Conservation (phyloP, 2,797 vertebrate genomes). For the Pempheris klunzingeri region DNA sequence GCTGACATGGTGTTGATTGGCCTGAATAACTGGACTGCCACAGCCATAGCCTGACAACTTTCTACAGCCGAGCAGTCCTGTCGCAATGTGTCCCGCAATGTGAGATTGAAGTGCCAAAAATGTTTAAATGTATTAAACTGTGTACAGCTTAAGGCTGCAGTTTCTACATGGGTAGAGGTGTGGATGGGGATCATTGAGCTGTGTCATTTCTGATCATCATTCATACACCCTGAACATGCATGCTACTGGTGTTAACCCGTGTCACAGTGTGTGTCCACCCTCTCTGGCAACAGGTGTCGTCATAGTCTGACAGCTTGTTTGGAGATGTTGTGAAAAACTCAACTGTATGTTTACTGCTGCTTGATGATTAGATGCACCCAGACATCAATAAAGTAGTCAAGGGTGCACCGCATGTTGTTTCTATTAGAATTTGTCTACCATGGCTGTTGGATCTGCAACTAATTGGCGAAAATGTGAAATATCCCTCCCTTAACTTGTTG, state of each 20-base stretch:
- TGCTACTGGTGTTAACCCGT: neutral
- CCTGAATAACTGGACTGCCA: slow-evolving; percentile 10
- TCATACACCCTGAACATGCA: slow-evolving; percentile 17
- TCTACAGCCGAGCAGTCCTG: slow-evolving; percentile 26
- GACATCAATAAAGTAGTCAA: neutral
- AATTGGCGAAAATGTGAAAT: neutral
- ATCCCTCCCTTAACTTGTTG: neutral
- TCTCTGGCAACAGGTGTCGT: slow-evolving; percentile 16
- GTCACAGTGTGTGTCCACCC: neutral
- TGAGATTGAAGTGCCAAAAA: slow-evolving; percentile 17
- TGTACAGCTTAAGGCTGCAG: slow-evolving; percentile 24
- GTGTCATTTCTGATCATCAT: slow-evolving; percentile 56
- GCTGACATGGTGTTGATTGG: slow-evolving; percentile 23
- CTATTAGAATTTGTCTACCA: neutral
- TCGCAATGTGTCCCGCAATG: neutral
- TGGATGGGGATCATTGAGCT: slow-evolving; percentile 44
- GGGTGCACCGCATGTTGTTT: neutral
- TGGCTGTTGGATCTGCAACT: neutral
- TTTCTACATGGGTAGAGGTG: slow-evolving; percentile 48
- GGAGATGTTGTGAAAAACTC: neutral
- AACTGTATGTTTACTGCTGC: neutral
- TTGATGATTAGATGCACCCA: slow-evolving; percentile 1
- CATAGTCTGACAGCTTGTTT: slow-evolving; percentile 3
- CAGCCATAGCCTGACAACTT: slow-evolving; percentile 36
- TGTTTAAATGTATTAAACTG: slow-evolving; percentile 43